phyloP scores from a whole-genome alignment of 2,113 vertebrate species.

The Taurulus bubalis region DNA sequence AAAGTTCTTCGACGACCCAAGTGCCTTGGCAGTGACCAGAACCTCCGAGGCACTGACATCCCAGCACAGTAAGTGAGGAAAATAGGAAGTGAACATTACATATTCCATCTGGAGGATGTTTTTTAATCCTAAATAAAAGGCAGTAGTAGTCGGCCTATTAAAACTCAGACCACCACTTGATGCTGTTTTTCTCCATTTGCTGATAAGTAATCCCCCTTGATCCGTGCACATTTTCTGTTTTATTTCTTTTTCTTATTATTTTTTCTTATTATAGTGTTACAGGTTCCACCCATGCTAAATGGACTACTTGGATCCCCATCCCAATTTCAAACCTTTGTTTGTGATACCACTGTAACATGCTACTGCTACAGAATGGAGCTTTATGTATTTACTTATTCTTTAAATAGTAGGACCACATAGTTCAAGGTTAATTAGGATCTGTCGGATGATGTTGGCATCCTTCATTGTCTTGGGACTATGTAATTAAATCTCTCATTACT shows the following conservation, averaged over 20 bases:
- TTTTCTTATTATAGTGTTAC: background rate
- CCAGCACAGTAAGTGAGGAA: conserved; percentile 84
- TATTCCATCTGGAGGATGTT: conserved; percentile 45
- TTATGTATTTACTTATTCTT: background rate
- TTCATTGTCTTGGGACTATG: background rate
- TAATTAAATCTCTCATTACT: background rate
- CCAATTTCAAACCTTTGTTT: background rate
- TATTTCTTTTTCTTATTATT: background rate
- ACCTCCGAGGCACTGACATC: conserved; percentile 93
- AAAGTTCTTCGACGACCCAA: conserved; percentile 93
- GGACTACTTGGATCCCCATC: background rate
- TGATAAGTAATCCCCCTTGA: background rate
- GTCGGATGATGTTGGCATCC: background rate
- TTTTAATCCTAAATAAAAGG: conserved; percentile 42
- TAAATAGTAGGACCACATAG: background rate
- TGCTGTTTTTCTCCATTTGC: background rate
- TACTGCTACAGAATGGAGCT: background rate
- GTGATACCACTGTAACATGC: background rate
- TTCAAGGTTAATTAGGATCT: background rate
- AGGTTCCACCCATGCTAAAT: background rate
- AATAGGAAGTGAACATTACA: conserved; percentile 84
- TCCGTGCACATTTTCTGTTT: background rate
- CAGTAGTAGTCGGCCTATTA: background rate
- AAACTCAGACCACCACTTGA: background rate
- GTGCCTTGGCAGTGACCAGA: conserved; percentile 96